Evolutionary conservation across 1,140 invertebrate species (phyloP).

Genomic region (Drosophila pseudoobscura): DNA sequence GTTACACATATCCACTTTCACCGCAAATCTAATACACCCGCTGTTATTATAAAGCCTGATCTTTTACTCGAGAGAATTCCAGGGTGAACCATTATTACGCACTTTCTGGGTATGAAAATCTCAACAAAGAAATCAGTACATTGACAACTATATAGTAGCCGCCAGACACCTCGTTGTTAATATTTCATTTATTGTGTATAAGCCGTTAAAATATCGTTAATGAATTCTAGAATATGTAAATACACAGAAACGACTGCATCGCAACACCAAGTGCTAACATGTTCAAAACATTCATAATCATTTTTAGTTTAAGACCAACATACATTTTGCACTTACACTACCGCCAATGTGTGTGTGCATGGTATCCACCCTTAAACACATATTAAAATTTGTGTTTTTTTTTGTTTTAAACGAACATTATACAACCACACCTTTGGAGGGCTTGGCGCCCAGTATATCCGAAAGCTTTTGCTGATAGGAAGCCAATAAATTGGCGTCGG

Average conservation of each 20-base stretch:
- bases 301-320: constrained; percentile 57
- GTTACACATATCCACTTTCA: no score
- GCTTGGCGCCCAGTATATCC: constrained; percentile 84
- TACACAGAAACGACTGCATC: constrained; percentile 54
- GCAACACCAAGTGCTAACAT: constrained; percentile 66
- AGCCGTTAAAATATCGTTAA: constrained; percentile 66
- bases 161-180: constrained; percentile 45
- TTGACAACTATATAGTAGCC: neutral
- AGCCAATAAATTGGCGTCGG: constrained; percentile 83
- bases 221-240: constrained; percentile 62
- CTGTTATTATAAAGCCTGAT: no score
- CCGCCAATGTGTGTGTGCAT: constrained; percentile 15
- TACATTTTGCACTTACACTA: constrained; percentile 59
- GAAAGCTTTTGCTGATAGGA: constrained; percentile 84
- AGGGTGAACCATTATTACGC: no score
- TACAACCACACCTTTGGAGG: constrained; percentile 77
- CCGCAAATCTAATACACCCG: no score
- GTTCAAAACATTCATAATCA: constrained; percentile 67
- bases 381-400: constrained; percentile 39
- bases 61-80: no score
- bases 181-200: constrained; percentile 67
- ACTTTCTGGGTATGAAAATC: no score
- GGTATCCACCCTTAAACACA: constrained; percentile 14
- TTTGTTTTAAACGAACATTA: constrained; percentile 37
- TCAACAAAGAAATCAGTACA: no score